These are phyloP conservation scores for Ascidia mentula DNA, from an alignment of 23 tunicate species.

Conservation along the genomic window DNA sequence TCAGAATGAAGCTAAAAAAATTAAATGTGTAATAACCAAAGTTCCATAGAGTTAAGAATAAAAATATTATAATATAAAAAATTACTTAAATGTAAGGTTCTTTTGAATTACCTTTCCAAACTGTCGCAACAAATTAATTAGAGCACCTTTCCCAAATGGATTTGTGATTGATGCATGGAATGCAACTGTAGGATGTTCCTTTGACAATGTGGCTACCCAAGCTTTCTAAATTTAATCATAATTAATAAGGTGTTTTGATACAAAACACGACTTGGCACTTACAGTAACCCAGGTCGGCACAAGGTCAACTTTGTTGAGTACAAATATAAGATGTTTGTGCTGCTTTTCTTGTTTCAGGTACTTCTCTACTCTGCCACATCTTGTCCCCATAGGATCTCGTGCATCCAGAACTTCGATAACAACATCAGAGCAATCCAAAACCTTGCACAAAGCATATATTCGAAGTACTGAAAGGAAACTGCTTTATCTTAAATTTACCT, in stretches of 20 bases:
- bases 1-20: conserved; percentile 75
- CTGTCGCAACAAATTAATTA: conserved; percentile 81
- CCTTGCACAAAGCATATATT: conserved; percentile 21
- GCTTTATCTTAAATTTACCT: too few species aligned
- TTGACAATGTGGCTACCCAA: conserved; percentile 91
- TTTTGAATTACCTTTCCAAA: conserved; percentile 64
- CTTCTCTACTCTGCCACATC: conserved; percentile 83
- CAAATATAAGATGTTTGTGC: conserved; percentile 93
- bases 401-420: conserved; percentile 93
- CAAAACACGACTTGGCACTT: neutral
- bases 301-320: conserved; percentile 93
- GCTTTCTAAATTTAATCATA: conserved; percentile 56
- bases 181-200: conserved; percentile 92
- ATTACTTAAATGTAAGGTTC: neutral
- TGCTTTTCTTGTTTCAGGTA: conserved; percentile 91
- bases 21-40: too few species aligned
- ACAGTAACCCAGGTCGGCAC: conserved; percentile 91
- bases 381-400: conserved; percentile 93
- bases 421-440: conserved; percentile 93
- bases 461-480: too few species aligned
- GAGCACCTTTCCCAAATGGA: conserved; percentile 97
- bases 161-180: conserved; percentile 91
- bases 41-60: neutral
- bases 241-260: neutral
- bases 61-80: neutral